Evolutionary conservation across 2,888 invertebrate species (phyloP).

Genomic region (Sarcophaga caerulescens): DNA sequence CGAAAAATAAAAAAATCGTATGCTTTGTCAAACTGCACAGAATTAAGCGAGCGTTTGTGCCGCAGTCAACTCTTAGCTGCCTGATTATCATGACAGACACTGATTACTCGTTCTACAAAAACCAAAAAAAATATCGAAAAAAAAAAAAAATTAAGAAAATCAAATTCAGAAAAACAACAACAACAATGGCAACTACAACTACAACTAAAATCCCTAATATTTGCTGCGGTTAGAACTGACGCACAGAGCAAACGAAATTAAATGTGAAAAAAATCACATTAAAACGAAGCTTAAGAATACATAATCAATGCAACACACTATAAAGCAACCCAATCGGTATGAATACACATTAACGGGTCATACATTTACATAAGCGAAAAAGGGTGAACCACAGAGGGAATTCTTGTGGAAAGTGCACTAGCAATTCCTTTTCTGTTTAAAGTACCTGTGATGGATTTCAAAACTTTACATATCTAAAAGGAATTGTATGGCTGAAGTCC

Average conservation of each 20-base stretch:
- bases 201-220: slow-evolving; percentile 54
- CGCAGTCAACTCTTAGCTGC: slow-evolving; percentile 62
- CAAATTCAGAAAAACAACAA: slow-evolving; percentile 9
- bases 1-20: slow-evolving; percentile 58
- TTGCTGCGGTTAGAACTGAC: slow-evolving; percentile 14
- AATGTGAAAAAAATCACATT: slow-evolving; percentile 54
- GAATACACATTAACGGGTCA: too few relatives aligned
- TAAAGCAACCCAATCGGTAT: too few relatives aligned
- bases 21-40: slow-evolving; percentile 47
- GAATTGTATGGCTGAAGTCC: too few relatives aligned
- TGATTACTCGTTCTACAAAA: slow-evolving; percentile 55
- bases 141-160: slow-evolving; percentile 38
- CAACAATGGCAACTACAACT: too few relatives aligned
- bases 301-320: slow-evolving; percentile 32
- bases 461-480: too few relatives aligned
- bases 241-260: background rate
- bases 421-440: too few relatives aligned
- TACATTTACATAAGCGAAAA: too few relatives aligned
- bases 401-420: too few relatives aligned
- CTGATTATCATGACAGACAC: slow-evolving; percentile 68
- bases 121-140: background rate
- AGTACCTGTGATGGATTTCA: too few relatives aligned
- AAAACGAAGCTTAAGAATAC: slow-evolving; percentile 54
- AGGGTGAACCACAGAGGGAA: too few relatives aligned
- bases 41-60: slow-evolving; percentile 61